phyloP scores from a whole-genome alignment of 2,113 vertebrate genomes.

The Plectropomus leopardus region DNA sequence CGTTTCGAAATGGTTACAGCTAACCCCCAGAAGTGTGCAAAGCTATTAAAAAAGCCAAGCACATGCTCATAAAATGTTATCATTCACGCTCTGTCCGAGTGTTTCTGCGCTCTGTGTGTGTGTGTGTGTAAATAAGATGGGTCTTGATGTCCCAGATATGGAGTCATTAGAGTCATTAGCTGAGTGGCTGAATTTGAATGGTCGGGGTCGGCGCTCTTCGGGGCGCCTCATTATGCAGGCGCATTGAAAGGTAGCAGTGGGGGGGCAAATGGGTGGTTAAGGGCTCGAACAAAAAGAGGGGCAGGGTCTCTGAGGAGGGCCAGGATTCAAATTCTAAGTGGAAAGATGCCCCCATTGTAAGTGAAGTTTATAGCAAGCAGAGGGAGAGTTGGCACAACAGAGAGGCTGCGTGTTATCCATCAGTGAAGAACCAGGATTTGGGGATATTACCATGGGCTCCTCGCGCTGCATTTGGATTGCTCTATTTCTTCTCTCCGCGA shows the following conservation, averaged over 20 bases:
- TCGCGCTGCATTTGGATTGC: constrained; percentile 44
- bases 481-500: constrained; percentile 48
- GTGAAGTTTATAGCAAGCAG: constrained; percentile 61
- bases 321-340: constrained; percentile 80
- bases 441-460: constrained; percentile 55
- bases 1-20: background rate
- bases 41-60: background rate
- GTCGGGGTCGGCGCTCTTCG: constrained; percentile 59
- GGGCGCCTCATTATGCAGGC: constrained; percentile 86
- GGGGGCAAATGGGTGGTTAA: constrained; percentile 79
- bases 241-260: constrained; percentile 75
- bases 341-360: constrained; percentile 72
- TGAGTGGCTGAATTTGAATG: constrained; percentile 82
- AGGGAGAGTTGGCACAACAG: constrained; percentile 20
- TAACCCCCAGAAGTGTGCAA: background rate
- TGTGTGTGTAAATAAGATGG: constrained; percentile 66
- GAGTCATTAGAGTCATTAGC: constrained; percentile 85
- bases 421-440: constrained; percentile 15
- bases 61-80: constrained; percentile 23
- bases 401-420: constrained; percentile 5
- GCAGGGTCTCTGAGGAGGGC: constrained; percentile 70
- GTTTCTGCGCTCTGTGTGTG: constrained; percentile 48
- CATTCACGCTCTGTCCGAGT: background rate
- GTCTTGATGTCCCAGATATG: constrained; percentile 71
- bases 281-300: constrained; percentile 79